phyloP scores from a whole-genome alignment of 2,797 vertebrate genomes.

The Coregonus suidteri region DNA sequence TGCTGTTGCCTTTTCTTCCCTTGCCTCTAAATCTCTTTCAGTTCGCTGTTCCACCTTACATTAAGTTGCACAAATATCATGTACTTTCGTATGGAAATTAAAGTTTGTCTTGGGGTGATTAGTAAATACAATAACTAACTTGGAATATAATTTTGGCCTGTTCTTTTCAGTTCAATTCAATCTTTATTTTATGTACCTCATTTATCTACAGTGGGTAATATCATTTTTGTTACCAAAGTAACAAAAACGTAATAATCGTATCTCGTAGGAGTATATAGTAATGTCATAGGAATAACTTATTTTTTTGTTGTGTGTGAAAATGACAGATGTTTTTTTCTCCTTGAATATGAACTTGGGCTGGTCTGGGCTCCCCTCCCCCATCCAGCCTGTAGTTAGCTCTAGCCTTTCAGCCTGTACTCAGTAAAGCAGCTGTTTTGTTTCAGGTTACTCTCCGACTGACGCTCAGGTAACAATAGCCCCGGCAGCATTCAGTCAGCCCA shows the following conservation, averaged over 20 bases:
- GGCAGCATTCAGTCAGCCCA: not conserved
- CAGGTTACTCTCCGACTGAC: conserved; percentile 58
- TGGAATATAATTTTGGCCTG: not conserved
- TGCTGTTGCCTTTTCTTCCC: too few species aligned
- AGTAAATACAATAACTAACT: not conserved
- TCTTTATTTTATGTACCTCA: not conserved
- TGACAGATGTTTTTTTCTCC: not conserved
- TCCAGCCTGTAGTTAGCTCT: conserved; percentile 30
- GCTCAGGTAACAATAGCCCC: conserved; percentile 70
- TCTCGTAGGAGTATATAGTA: too few species aligned
- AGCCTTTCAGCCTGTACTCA: conserved; percentile 60
- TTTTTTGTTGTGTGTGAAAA: not conserved
- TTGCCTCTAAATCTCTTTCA: not conserved
- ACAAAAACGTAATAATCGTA: not conserved
- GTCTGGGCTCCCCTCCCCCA: conserved; percentile 7
- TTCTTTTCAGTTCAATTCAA: too few species aligned
- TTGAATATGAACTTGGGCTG: not conserved
- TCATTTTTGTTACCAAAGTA: not conserved
- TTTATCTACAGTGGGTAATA: not conserved
- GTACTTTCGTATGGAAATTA: too few species aligned
- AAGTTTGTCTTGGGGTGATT: not conserved
- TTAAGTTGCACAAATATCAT: too few species aligned
- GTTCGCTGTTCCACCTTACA: not conserved
- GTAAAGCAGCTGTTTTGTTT: conserved; percentile 68
- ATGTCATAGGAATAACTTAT: too few species aligned